A percentile compares a stretch with the other conserved stretches of the same genome.
These are phyloP conservation scores for Papilio elwesi DNA, from an alignment of 2,888 invertebrate species.

Conservation along the genomic window DNA sequence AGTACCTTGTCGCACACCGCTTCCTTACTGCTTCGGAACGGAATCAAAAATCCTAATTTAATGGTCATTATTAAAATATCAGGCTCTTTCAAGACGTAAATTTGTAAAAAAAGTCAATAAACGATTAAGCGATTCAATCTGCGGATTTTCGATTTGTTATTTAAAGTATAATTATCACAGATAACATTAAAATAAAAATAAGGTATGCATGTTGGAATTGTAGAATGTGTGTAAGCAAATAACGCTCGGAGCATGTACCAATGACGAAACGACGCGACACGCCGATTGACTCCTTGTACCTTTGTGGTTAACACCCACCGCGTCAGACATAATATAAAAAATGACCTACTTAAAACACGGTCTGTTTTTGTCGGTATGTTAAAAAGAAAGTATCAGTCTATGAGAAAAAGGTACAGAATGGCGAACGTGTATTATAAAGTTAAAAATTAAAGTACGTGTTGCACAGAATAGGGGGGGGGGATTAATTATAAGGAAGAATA, in stretches of 20 bases:
- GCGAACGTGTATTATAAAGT: too few relatives aligned
- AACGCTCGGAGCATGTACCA: conserved; percentile 52
- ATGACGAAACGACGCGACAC: conserved; percentile 44
- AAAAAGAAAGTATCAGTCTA: neutral
- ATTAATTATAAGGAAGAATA: too few relatives aligned
- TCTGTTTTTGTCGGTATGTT: neutral
- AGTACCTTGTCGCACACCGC: conserved; percentile 56
- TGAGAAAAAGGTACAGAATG: neutral
- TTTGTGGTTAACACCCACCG: too few relatives aligned
- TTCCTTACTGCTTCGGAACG: conserved; percentile 48
- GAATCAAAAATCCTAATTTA: conserved; percentile 48
- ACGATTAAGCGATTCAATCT: conserved; percentile 52
- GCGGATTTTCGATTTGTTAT: conserved; percentile 50
- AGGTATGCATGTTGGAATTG: conserved; percentile 62
- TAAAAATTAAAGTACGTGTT: too few relatives aligned
- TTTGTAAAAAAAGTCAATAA: conserved; percentile 23
- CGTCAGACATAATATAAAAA: too few relatives aligned
- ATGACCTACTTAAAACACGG: neutral
- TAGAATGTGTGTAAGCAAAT: conserved; percentile 59
- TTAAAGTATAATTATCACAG: conserved; percentile 81
- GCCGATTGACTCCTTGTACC: conserved; percentile 9
- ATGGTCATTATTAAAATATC: conserved; percentile 34
- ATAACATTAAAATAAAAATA: conserved; percentile 77
- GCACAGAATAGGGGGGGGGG: too few relatives aligned
- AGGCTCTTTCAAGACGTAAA: conserved; percentile 40